Base-by-base conservation (phyloP, 2,113 vertebrate genomes). In the Pseudopodoces humilis region DNA sequence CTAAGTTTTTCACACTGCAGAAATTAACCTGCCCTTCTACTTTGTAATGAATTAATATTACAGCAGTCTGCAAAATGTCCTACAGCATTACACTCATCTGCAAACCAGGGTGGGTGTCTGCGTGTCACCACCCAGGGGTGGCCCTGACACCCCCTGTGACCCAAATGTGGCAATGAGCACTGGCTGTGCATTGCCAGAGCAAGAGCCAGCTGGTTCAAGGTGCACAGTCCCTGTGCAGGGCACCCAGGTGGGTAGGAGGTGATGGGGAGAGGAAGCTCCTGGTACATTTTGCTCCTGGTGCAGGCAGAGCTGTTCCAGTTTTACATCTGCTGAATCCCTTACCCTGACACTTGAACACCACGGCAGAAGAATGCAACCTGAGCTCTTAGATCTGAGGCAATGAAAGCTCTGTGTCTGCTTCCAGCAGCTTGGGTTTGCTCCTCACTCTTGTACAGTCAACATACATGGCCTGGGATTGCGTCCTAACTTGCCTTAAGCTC, bases 241-340 rank as follows among this genome's bases (percentile, higher is more conserved):
- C n/a, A 39, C 3, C 37, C 75, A 90, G 82, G 50, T 90, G 58
- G 63, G 92, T 10, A 50, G 95, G 85, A 90, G 88, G 83, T 90
- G 90, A 81, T 55, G 39, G 55, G 12, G 49, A 79, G 11, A 76
- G 18, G 55, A 65, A 58, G 59, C 31, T 76, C 52, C 83, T 85
- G 52, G 52, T 31, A 88, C 46, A 37, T 65, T 92, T 72, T 90
- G 67, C 59, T 83, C 28, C 75, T 80, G 55, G 33, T 37, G 18
- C 20, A 80, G 41, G 64, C 64, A 70, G 86, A 86, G 33, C 82
- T 93, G 90, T n/a, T 90, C 90, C 68, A 93, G 39, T 94, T 92
- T 93, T 44, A n/a, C 79, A 83, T 70, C 88, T 95, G 84, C 64
- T 33, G n/a, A 55, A 23, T 83, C 24, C 35, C 35, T 55, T 37